These are phyloP conservation scores for Tachypleus tridentatus DNA, from an alignment of 1,140 invertebrate genomes.

Conservation along the genomic window DNA sequence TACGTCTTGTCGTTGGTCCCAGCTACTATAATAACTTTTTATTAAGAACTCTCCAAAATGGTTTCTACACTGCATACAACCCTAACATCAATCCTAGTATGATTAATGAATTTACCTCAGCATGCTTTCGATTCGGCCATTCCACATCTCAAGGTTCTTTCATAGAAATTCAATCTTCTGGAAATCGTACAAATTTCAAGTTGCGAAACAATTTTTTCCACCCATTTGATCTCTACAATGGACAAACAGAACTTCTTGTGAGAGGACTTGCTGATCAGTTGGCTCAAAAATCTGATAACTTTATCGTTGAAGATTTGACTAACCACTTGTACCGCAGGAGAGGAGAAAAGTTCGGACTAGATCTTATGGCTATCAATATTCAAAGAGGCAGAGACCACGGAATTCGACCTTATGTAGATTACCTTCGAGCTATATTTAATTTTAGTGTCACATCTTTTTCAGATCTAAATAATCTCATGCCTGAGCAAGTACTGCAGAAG, in stretches of 20 bases:
- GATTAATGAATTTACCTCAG: constrained; percentile 26
- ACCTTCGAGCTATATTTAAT: constrained; percentile 21
- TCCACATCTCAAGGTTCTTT: neutral
- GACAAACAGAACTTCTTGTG: constrained; percentile 37
- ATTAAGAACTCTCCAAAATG: too few relatives aligned
- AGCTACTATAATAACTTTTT: constrained; percentile 4
- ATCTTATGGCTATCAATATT: constrained; percentile 35
- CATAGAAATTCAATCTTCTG: constrained; percentile 9
- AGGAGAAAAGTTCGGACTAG: constrained; percentile 26
- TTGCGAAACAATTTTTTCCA: constrained; percentile 23
- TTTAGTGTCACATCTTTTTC: constrained; percentile 18
- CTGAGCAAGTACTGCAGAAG: constrained; percentile 9
- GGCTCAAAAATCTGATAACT: constrained; percentile 27
- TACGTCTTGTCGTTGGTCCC: constrained; percentile 39
- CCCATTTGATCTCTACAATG: constrained; percentile 24
- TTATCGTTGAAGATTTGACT: constrained; percentile 23
- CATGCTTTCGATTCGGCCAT: constrained; percentile 22
- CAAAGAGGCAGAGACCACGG: constrained; percentile 35
- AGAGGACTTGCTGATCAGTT: constrained; percentile 51
- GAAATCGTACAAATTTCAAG: constrained; percentile 16
- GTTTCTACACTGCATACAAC: constrained; percentile 16
- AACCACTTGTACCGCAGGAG: constrained; percentile 21
- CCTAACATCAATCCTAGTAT: constrained; percentile 28
- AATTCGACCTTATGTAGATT: constrained; percentile 29
- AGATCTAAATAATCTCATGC: constrained; percentile 17